Evolutionary conservation across 2,888 invertebrate species (phyloP).

Genomic region (Hydraecia micacea): DNA sequence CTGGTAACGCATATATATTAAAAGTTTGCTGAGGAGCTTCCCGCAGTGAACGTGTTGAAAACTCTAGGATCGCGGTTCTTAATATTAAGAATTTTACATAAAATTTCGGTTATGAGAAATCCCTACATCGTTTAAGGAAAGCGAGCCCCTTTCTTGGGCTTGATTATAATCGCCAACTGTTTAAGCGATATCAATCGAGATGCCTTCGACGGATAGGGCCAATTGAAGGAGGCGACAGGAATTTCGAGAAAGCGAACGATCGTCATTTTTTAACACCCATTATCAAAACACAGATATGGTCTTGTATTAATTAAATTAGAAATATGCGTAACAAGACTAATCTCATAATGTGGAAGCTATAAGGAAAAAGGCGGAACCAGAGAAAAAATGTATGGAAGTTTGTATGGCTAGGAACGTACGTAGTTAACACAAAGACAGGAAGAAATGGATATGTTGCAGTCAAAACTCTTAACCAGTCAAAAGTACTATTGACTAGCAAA

Average conservation of each 20-base stretch:
- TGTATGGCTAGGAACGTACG: neutral
- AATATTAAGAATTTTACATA: neutral
- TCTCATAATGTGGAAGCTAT: neutral
- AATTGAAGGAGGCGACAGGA: constrained; percentile 20
- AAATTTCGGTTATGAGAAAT: constrained; percentile 16
- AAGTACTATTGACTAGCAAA: too few relatives aligned
- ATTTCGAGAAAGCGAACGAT: constrained; percentile 29
- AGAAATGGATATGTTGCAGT: too few relatives aligned
- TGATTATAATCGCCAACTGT: constrained; percentile 41
- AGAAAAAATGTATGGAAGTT: neutral
- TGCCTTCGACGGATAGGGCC: constrained; percentile 30
- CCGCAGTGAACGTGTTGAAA: too few relatives aligned
- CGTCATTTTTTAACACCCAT: constrained; percentile 7
- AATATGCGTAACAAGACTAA: constrained; percentile 8
- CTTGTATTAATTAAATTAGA: constrained; percentile 4
- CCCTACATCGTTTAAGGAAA: constrained; percentile 13
- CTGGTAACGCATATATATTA: too few relatives aligned
- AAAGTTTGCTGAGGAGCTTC: too few relatives aligned
- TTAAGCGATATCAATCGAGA: constrained; percentile 34
- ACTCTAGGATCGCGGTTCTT: neutral
- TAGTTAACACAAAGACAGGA: neutral
- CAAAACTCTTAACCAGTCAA: too few relatives aligned
- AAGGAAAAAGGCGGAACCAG: neutral
- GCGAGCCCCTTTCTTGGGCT: constrained; percentile 15
- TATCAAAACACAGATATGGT: neutral